Conservation (phyloP, 1,140 invertebrate genomes). For the Leptestheria dahalacensis region DNA sequence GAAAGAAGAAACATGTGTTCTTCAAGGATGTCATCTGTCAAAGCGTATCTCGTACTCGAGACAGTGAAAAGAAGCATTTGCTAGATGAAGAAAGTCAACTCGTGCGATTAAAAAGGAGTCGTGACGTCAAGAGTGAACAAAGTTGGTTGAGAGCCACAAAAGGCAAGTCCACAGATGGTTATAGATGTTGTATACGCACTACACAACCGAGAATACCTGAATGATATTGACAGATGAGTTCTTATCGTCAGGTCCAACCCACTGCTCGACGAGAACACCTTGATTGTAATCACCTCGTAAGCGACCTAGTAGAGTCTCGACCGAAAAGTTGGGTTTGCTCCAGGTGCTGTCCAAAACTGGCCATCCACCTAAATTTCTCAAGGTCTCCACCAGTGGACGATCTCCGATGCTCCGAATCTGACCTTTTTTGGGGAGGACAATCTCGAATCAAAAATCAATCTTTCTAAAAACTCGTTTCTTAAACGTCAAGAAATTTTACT, state of each 20-base stretch:
- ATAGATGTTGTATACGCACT: background rate
- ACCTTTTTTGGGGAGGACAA: conserved; percentile 28
- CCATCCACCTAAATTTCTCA: conserved; percentile 55
- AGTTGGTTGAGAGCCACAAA: too few relatives aligned
- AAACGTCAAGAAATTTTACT: conserved; percentile 36
- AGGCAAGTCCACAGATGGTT: background rate
- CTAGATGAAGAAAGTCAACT: too few relatives aligned
- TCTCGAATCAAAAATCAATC: background rate
- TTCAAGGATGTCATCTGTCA: too few relatives aligned
- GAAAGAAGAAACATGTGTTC: too few relatives aligned
- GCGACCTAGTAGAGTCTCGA: conserved; percentile 49
- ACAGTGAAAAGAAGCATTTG: too few relatives aligned
- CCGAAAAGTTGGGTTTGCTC: conserved; percentile 34
- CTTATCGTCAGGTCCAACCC: conserved; percentile 71
- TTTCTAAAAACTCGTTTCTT: background rate
- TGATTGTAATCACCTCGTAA: conserved; percentile 55
- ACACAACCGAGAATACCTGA: conserved; percentile 44
- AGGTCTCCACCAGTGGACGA: conserved; percentile 38
- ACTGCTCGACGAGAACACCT: conserved; percentile 56
- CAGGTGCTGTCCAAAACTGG: conserved; percentile 50
- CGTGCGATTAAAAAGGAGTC: too few relatives aligned
- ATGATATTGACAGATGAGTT: conserved; percentile 71
- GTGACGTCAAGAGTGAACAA: too few relatives aligned
- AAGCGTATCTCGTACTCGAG: too few relatives aligned
- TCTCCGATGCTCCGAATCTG: conserved; percentile 55